Base-by-base conservation (phyloP, 2,888 invertebrate genomes). In the Teinopalpus imperialis region DNA sequence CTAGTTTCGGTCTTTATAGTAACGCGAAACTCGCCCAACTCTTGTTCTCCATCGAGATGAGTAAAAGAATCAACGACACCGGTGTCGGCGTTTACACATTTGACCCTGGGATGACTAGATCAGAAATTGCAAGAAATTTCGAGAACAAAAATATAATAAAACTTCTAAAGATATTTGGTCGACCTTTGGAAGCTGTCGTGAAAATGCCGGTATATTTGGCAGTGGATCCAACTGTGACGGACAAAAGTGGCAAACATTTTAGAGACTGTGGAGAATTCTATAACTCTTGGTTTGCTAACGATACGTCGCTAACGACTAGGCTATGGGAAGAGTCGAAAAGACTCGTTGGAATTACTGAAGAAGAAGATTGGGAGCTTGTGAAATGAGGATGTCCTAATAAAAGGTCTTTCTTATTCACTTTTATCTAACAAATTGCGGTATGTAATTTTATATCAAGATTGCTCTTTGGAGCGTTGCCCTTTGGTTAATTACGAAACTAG, bases 41-140 rank as follows among this genome's bases (percentile, higher is more conserved):
- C 0, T 35, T 83, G 1, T 77, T 70, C 21, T 70, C 77, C 0
- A 85, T 91, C 9, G 95, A 96, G 67, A 77, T 81, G 76, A 61
- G 70, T 3, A 72, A 61, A 32, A 59, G 73, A 35, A 61, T 71
- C 1, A 53, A 40, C 36, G 70, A 65, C 0, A 68, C 91, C 16
- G 92, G 92, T 6, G 92, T 96, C 0, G 94, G 92, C 0, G 93
- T 92, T 0, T 95, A 95, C 70, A 95, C 94, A 57, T 87, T 96
- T 61, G 96, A 96, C 81, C 97, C 96, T 0, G 96, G 96, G 3
- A 89, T 95, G 77, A 92, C 94, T 32, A 93, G 93, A 65, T 92
- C 94, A 0, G 93, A 93, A 16, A 95, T 95, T 42, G 95, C 95
- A 91, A 90, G 94, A 35, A 92, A 77, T 49, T 61, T 59, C 1